phyloP scores from a whole-genome alignment of 35 echinoderm and acorn worm genomes.

The Ophioderma brevispina region DNA sequence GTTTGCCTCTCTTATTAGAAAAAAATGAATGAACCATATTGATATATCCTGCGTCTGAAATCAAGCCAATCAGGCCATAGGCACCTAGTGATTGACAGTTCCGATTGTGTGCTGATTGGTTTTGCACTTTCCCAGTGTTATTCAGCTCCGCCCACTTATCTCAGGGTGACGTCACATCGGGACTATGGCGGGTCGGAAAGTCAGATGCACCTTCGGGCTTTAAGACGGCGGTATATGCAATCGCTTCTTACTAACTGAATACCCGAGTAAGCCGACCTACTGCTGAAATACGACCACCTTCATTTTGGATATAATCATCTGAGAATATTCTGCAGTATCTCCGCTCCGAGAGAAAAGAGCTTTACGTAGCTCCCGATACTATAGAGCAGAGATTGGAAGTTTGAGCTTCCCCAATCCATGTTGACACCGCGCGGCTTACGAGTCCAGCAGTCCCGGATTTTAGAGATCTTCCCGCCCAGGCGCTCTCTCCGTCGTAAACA shows the following conservation, averaged over 20 bases:
- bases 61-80: background rate
- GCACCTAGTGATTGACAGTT: background rate
- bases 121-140: background rate
- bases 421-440: constrained; percentile 1
- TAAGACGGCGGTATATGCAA: background rate
- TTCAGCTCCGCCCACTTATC: background rate
- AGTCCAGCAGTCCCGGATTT: constrained; percentile 12
- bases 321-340: background rate
- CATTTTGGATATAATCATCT: constrained; percentile 10
- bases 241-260: background rate
- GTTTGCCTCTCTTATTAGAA: background rate
- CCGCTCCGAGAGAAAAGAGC: background rate
- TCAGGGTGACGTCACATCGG: background rate
- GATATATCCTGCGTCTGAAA: background rate
- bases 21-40: background rate
- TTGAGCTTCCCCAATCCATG: background rate
- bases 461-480: constrained; percentile 7
- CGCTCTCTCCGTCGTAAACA: constrained; percentile 12
- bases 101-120: background rate
- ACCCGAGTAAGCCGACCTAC: background rate
- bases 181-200: constrained; percentile 2
- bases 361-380: background rate
- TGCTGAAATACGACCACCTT: constrained; percentile 5
- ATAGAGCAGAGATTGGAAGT: background rate
- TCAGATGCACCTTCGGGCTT: background rate